Evolutionary conservation across 2,888 invertebrate species (phyloP).

Genomic region (Acanthosepion lycidas): DNA sequence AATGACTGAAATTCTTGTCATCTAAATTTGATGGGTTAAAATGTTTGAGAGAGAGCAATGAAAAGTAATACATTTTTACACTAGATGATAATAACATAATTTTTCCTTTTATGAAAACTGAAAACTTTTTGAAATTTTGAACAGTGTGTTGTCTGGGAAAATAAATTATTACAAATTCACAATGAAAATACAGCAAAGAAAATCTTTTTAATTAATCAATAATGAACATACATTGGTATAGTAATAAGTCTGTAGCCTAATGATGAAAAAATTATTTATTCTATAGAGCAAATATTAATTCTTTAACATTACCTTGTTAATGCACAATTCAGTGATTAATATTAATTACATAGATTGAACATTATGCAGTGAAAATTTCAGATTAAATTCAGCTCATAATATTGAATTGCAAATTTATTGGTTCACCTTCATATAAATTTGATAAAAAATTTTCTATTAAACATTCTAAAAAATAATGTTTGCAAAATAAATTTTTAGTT

Average conservation of each 20-base stretch:
- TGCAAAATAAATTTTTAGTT: not conserved
- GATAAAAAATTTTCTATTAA: too few relatives aligned
- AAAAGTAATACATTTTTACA: not conserved
- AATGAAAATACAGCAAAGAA: not conserved
- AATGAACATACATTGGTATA: too few relatives aligned
- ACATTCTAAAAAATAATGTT: not conserved
- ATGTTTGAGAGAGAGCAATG: too few relatives aligned
- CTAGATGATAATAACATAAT: not conserved
- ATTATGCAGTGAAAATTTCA: not conserved
- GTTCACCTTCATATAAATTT: too few relatives aligned
- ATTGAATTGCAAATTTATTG: too few relatives aligned
- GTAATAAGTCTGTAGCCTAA: not conserved
- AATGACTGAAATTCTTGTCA: too few relatives aligned
- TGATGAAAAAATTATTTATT: not conserved
- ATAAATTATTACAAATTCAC: not conserved
- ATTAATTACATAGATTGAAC: not conserved
- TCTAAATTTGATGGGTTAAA: too few relatives aligned
- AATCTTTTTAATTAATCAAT: not conserved
- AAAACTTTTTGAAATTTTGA: not conserved
- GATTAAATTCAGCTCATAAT: too few relatives aligned
- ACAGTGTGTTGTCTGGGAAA: not conserved
- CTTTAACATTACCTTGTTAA: too few relatives aligned
- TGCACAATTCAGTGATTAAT: too few relatives aligned
- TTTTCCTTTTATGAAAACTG: not conserved
- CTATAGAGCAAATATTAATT: too few relatives aligned